Evolutionary conservation across 1,140 invertebrate species (phyloP).

Genomic region (Eumeta japonica): DNA sequence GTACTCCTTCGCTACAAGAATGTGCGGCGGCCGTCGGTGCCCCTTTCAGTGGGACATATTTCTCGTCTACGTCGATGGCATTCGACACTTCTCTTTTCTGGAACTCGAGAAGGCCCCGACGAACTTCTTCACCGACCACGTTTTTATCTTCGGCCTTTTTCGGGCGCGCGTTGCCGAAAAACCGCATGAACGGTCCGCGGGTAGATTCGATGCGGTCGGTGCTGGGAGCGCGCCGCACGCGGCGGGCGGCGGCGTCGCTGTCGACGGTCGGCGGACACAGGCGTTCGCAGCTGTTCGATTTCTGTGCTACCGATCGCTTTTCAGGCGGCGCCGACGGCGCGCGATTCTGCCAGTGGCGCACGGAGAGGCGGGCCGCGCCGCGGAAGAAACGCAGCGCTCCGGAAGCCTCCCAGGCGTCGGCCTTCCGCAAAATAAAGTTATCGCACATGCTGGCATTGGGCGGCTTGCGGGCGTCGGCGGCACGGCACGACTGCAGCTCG

Average conservation of each 20-base stretch:
- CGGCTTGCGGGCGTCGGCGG: slow-evolving; percentile 41
- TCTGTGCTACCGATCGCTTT: slow-evolving; percentile 33
- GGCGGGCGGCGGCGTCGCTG: slow-evolving; percentile 40
- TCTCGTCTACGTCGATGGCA: slow-evolving; percentile 46
- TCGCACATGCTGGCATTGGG: slow-evolving; percentile 42
- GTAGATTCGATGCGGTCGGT: slow-evolving; percentile 43
- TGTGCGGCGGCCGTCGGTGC: slow-evolving; percentile 35
- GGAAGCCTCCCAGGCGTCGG: slow-evolving; percentile 54
- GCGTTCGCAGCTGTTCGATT: slow-evolving; percentile 57
- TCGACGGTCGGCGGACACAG: slow-evolving; percentile 43
- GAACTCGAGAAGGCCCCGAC: slow-evolving; percentile 43
- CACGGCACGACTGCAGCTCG: slow-evolving; percentile 55
- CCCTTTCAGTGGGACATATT: slow-evolving; percentile 46
- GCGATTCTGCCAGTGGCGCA: slow-evolving; percentile 49
- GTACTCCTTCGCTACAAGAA: slow-evolving; percentile 39
- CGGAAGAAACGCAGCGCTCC: slow-evolving; percentile 54
- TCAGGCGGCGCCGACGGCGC: slow-evolving; percentile 35
- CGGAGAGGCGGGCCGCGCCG: slow-evolving; percentile 50
- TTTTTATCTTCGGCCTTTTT: slow-evolving; percentile 38
- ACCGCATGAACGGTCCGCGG: slow-evolving; percentile 45
- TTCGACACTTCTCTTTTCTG: slow-evolving; percentile 38
- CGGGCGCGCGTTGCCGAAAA: slow-evolving; percentile 42
- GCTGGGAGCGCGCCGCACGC: slow-evolving; percentile 46
- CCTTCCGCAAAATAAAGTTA: slow-evolving; percentile 61
- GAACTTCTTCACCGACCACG: too few species aligned